Evolutionary conservation across 2,797 vertebrate species (phyloP), one percentile per base, ranked within the genome.

Genomic region (Chelon labrosus): DNA sequence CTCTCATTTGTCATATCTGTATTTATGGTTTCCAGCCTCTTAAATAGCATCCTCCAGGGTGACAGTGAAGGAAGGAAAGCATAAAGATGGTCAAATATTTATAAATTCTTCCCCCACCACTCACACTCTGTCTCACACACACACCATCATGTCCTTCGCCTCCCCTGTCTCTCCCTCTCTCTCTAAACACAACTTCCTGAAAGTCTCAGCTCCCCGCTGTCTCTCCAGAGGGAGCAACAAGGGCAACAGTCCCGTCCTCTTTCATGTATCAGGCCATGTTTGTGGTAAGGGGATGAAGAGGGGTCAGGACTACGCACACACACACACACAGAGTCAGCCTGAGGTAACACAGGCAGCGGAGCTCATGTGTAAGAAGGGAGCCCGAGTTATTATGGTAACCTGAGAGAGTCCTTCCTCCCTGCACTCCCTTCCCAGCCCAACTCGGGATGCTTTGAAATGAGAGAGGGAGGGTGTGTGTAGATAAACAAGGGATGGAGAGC

Each of bases 401-500:
- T 56, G 76, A 65, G 70, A 73, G 81, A 86, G 82, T 79, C 81
- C 85, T 85, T 86, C 85, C 83, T 83, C 82, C 63, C 71, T 71
- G 38, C 79, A 44, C 72, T 75, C 77, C 78, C 74, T 74, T 66
- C 70, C 58, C 62, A 59, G 59, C 55, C 63, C 86, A 77, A 82
- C 78, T 84, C 85, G 54, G 83, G 74, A 80, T 77, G 83, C 91
- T 92, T 91, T 91, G 90, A 91, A 92, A 91, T 88, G 83, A 82
- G 88, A 92, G 87, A 82, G 77, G 79, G 75, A 78, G 79, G 73
- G 70, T 57, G 75, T 88, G 70, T 49, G 22, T 69, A 86, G 86
- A 92, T 88, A 92, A 91, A 92, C 89, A 91, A 74, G 65, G 70
- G 64, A 78, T 85, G 73, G 77, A 79, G 85, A 86, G 78, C 70